Percentiles rank a stretch among this genome's conserved stretches.
phyloP scores from a whole-genome alignment of 64 coral and sea anemone genomes.

The Montipora foliosa region DNA sequence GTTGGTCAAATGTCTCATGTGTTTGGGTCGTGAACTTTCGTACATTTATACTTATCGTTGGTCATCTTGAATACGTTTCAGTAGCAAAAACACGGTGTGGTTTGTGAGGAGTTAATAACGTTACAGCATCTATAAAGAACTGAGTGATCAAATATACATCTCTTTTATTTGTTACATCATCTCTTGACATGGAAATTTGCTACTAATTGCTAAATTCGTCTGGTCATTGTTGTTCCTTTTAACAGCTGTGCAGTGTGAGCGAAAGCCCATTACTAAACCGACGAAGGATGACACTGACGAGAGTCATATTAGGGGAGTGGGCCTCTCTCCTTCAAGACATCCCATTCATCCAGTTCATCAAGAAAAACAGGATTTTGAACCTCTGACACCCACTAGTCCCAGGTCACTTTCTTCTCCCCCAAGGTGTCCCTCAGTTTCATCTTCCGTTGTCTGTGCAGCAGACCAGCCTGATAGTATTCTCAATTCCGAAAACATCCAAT shows the following conservation, averaged over 20 bases:
- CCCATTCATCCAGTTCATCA: not conserved
- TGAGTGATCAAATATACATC: no score
- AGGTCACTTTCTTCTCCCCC: not conserved
- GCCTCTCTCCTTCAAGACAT: conserved; percentile 6
- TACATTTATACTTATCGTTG: no score
- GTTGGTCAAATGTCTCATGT: no score
- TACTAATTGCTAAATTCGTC: no score
- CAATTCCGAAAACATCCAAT: conserved; percentile 67
- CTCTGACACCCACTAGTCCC: not conserved
- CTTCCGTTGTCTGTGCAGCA: not conserved
- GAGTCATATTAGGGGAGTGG: not conserved
- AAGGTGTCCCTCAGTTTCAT: not conserved
- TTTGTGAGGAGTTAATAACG: no score
- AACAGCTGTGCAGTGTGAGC: conserved; percentile 95
- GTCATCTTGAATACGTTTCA: no score
- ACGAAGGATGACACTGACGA: not conserved
- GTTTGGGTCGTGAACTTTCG: no score
- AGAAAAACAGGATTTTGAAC: conserved; percentile 11
- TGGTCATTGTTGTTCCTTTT: not conserved
- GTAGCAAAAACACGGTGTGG: no score
- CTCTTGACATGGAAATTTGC: no score
- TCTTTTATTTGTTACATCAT: no score
- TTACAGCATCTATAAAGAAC: no score
- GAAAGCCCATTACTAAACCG: conserved; percentile 70
- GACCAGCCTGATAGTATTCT: conserved; percentile 18